Conservation (phyloP, 2,113 vertebrate genomes). For the Malurus melanocephalus region DNA sequence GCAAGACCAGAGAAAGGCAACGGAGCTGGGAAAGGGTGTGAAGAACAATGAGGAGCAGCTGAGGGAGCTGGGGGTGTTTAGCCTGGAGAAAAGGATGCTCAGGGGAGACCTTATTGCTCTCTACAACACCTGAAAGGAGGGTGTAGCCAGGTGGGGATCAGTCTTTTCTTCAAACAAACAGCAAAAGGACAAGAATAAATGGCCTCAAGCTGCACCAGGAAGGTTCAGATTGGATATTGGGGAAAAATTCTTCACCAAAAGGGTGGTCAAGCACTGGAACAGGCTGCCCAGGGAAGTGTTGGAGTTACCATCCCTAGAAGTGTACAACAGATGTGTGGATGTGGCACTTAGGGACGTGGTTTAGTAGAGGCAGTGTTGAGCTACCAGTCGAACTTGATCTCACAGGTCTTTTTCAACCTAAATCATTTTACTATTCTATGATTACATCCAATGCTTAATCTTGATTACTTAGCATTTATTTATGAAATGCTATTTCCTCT, state of each 20-base stretch:
- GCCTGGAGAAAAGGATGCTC: neutral
- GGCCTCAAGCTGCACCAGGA: too few species aligned
- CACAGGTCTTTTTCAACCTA: neutral
- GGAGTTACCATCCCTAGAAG: neutral
- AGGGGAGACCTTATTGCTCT: neutral
- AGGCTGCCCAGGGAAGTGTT: neutral
- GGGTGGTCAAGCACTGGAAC: neutral
- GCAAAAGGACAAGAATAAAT: neutral
- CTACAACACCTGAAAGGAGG: neutral
- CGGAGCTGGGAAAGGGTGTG: neutral
- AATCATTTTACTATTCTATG: neutral
- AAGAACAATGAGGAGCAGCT: neutral
- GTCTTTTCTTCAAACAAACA: neutral
- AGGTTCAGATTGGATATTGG: neutral
- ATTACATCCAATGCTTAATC: neutral
- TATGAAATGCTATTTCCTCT: neutral
- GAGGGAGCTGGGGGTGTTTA: neutral
- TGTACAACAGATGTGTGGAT: neutral
- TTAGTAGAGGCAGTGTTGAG: neutral
- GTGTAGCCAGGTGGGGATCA: rapidly evolving
- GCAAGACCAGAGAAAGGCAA: neutral
- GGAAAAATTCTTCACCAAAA: neutral
- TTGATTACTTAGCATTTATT: neutral
- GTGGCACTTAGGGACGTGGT: neutral
- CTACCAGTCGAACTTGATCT: rapidly evolving